Percentiles rank a stretch among this genome's conserved stretches.
Evolutionary conservation across 2,113 vertebrate genomes (phyloP).

Genomic region (Zingel zingel): DNA sequence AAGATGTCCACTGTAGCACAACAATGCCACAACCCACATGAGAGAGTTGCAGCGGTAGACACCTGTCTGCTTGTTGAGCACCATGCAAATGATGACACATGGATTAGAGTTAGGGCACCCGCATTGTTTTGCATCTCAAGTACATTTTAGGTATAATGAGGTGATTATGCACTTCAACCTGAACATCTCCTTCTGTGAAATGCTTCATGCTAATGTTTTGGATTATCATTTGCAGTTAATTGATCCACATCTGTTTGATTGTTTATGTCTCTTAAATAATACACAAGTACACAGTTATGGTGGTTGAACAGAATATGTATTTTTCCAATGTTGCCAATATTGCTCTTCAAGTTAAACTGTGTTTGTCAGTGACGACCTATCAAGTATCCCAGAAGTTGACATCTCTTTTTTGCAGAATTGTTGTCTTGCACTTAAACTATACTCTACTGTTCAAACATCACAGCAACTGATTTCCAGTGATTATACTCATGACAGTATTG

Average conservation of each 20-base stretch:
- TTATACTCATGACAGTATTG: slow-evolving; percentile 17
- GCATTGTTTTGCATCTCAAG: slow-evolving; percentile 20
- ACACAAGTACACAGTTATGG: neutral
- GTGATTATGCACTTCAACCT: neutral
- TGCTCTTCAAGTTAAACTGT: neutral
- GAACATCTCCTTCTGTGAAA: slow-evolving; percentile 3
- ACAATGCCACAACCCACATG: slow-evolving; percentile 14
- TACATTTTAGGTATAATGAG: slow-evolving; percentile 14
- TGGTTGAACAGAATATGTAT: slow-evolving; percentile 9
- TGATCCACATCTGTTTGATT: neutral
- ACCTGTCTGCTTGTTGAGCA: slow-evolving; percentile 23
- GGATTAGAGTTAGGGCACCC: neutral
- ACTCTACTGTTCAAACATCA: neutral
- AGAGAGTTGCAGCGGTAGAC: slow-evolving; percentile 28
- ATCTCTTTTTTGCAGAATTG: neutral
- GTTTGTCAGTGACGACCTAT: neutral
- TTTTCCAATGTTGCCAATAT: neutral
- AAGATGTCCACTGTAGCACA: slow-evolving; percentile 37
- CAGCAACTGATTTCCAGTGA: slow-evolving; percentile 4
- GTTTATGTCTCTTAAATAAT: neutral
- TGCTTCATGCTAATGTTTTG: slow-evolving; percentile 13
- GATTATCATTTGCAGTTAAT: slow-evolving; percentile 1
- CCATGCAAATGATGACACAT: slow-evolving; percentile 24
- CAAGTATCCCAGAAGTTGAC: neutral
- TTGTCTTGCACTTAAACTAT: neutral